Conservation (phyloP, 1,140 invertebrate genomes). For the Zaprionus inermis region DNA sequence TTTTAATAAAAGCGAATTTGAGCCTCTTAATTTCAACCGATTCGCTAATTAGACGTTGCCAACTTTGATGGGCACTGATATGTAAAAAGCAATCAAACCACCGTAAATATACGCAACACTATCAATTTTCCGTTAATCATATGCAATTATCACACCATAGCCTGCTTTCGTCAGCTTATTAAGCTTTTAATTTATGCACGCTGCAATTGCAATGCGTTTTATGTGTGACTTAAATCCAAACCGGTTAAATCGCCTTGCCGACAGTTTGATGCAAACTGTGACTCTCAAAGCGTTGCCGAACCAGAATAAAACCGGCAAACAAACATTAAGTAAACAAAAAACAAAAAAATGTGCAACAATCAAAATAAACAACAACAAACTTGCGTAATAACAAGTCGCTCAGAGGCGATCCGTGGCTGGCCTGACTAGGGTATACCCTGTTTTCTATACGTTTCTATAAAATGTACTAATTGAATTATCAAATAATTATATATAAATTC, state of each 20-base stretch:
- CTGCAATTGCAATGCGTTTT: neutral
- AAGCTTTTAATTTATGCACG: constrained; percentile 8
- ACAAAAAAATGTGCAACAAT: constrained; percentile 20
- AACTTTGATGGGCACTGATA: neutral
- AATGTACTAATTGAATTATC: neutral
- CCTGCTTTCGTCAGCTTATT: neutral
- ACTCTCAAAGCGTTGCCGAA: constrained; percentile 24
- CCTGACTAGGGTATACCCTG: constrained; percentile 4
- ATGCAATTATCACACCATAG: constrained; percentile 1
- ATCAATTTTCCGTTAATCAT: neutral
- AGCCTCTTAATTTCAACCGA: neutral
- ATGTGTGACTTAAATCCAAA: constrained; percentile 10
- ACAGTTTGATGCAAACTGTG: constrained; percentile 24
- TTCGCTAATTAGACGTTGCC: neutral
- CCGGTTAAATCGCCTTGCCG: constrained; percentile 30
- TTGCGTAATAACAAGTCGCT: constrained; percentile 26
- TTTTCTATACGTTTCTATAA: neutral
- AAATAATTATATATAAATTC: neutral
- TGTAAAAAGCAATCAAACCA: neutral
- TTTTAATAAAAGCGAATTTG: no score
- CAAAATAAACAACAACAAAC: constrained; percentile 24
- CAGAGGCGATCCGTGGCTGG: neutral
- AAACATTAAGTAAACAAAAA: constrained; percentile 38
- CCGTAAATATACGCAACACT: neutral
- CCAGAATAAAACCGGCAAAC: constrained; percentile 43